phyloP scores from a whole-genome alignment of 2,888 invertebrate genomes.

The Drosophila neonasuta region DNA sequence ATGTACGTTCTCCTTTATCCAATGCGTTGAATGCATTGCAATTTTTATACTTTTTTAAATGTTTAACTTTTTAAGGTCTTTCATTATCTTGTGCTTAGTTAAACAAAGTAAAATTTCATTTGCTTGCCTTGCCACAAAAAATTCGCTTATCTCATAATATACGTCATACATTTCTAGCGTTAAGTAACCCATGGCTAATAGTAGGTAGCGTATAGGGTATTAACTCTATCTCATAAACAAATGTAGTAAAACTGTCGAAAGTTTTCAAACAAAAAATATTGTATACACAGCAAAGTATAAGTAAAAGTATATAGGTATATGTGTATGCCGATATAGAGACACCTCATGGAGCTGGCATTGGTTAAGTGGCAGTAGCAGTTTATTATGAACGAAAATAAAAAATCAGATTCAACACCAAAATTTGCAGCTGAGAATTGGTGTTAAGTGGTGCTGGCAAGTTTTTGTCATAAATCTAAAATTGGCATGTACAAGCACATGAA shows the following conservation, averaged over 20 bases:
- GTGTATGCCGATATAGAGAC: not conserved
- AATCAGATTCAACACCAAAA: constrained; percentile 20
- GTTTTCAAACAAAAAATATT: constrained; percentile 25
- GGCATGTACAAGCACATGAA: constrained; percentile 20
- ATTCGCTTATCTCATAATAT: constrained; percentile 26
- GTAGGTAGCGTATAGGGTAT: constrained; percentile 4
- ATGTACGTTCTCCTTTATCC: not conserved
- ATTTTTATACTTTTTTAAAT: not conserved
- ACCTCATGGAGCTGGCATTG: constrained; percentile 31
- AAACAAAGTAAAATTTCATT: constrained; percentile 3
- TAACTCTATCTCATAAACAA: not conserved
- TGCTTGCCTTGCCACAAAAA: constrained; percentile 9
- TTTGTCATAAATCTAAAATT: constrained; percentile 45
- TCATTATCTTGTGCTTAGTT: constrained; percentile 2
- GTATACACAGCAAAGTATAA: not conserved
- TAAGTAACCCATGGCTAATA: constrained; percentile 7
- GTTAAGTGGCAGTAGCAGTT: constrained; percentile 28
- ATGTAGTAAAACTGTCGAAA: constrained; percentile 11
- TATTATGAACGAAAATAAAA: constrained; percentile 22
- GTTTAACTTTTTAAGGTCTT: not conserved
- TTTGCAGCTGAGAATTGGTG: constrained; percentile 49
- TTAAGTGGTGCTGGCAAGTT: constrained; percentile 49
- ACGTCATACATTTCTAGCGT: not conserved
- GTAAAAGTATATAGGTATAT: not conserved
- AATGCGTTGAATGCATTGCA: not conserved